Evolutionary conservation across 2,113 vertebrate species (phyloP), one percentile per base, ranked within the genome.

Genomic region (Sylvilagus bachmani): DNA sequence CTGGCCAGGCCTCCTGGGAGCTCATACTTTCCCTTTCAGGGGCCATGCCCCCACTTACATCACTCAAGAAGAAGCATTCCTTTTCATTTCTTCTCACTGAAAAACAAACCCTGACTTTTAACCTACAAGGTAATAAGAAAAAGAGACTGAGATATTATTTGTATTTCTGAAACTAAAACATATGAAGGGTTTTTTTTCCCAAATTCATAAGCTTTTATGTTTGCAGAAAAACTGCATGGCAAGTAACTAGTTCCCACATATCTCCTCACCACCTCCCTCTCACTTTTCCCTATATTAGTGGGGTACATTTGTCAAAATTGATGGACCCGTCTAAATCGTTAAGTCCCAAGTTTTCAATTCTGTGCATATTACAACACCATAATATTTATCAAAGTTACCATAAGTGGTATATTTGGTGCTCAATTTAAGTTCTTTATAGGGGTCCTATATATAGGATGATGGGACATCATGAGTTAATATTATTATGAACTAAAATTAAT

Each of bases 151-250:
- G 25, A 25, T 8, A 67, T 21, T 67, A 70, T 81, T 93, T 77
- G 29, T 29, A 81, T 92, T 94, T 87, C 62, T 86, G 62, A 96
- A 73, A 89, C 36, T 22, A 38, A 67, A 73, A 77, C 11, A 24
- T 38, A 70, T 19, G 3, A 55, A 66, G 64, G 16, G 2, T 73
- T 79, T 73, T 55, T 24, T 55, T 58, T 17, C 55, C 29, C 61
- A 33, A 66, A 51, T 64, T 73, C 67, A 24, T 33, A 12, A 74
- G 71, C 19, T 62, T 84, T 84, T 29, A 58, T 33, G 51, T 53
- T 90, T 93, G 73, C 66, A 93, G 64, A 74, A 87, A 84, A 91
- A 62, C 6, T 90, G n/a, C 70, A 33, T 5, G 9, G 51, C 70
- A 77, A 79, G 27, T 33, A 62, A 21, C 58, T 29, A 66, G 29